These are phyloP conservation scores for Pangasius mekongensis DNA, from an alignment of 2,797 vertebrate species.

Conservation along the genomic window DNA sequence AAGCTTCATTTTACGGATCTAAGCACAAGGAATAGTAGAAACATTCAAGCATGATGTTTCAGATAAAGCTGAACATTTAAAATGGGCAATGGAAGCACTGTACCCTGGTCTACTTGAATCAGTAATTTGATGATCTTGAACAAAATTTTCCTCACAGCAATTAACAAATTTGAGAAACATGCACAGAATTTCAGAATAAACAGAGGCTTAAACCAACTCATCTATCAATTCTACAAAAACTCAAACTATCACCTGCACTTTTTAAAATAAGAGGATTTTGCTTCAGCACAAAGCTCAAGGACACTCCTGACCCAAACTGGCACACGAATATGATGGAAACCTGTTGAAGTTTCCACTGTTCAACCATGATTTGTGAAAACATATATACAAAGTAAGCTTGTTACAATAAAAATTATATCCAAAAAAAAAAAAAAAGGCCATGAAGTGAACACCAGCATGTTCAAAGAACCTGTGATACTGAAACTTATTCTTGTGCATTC, in stretches of 20 bases:
- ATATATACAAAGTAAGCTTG: background rate
- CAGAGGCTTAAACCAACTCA: background rate
- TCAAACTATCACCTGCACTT: background rate
- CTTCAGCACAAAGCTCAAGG: background rate
- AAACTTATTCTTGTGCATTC: background rate
- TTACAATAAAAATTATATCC: background rate
- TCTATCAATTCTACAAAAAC: no score
- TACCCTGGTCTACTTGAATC: background rate
- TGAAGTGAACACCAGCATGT: background rate
- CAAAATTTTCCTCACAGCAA: background rate
- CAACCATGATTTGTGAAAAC: background rate
- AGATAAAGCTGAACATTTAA: background rate
- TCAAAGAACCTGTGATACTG: background rate
- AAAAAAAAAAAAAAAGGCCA: background rate
- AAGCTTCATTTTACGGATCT: constrained; percentile 92
- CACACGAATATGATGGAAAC: background rate
- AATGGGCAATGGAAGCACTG: background rate
- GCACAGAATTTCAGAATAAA: background rate
- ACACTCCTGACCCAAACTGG: background rate
- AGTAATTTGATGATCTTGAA: background rate
- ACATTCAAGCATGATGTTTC: background rate
- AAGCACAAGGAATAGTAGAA: background rate
- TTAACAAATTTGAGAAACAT: background rate
- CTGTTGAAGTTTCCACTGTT: background rate
- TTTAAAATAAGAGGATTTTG: background rate